These are phyloP conservation scores for Protobothrops flavoviridis DNA, from an alignment of 2,113 vertebrate species.

Conservation along the genomic window DNA sequence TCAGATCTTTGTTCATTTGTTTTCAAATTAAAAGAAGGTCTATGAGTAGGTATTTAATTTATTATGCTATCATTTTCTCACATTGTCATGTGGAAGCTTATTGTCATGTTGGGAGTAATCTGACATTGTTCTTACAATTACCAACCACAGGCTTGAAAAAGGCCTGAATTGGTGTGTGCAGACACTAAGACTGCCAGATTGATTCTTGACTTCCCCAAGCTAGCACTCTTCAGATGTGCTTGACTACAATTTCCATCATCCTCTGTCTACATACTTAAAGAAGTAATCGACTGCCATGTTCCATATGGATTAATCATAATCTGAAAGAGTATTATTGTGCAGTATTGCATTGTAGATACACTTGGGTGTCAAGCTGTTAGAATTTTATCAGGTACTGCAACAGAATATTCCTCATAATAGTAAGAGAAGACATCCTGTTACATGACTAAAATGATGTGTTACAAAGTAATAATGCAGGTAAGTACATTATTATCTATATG, in stretches of 20 bases:
- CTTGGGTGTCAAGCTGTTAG: neutral
- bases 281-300: neutral
- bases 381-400: neutral
- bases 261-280: neutral
- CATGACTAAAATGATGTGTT: neutral
- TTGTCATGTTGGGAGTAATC: neutral
- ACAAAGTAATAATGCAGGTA: neutral
- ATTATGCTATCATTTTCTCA: neutral
- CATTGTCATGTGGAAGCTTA: neutral
- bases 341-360: neutral
- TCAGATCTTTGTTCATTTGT: neutral
- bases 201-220: neutral
- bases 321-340: neutral
- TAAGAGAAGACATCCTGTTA: neutral
- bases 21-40: neutral
- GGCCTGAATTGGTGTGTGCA: neutral
- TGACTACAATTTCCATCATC: neutral
- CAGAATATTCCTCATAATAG: neutral
- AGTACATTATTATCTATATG: neutral
- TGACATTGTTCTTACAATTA: neutral
- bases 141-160: neutral
- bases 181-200: neutral
- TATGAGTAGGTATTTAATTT: neutral
- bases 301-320: neutral
- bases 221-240: neutral